phyloP scores from a whole-genome alignment of 2,888 invertebrate genomes.

The Microchrysa polita region DNA sequence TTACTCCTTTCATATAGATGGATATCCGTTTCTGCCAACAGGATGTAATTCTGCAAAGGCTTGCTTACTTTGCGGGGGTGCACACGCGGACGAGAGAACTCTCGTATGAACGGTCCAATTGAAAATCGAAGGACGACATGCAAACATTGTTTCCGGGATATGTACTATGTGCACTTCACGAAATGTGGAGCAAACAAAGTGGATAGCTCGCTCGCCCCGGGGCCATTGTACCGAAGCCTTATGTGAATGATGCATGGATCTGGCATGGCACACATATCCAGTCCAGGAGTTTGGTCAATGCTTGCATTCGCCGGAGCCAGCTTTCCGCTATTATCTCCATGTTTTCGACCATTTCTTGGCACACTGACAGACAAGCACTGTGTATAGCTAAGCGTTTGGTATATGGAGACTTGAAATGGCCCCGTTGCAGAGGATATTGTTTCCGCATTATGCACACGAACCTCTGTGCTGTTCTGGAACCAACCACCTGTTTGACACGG shows the following conservation, averaged over 20 bases:
- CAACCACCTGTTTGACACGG: conserved; percentile 30
- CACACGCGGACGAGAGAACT: too few species aligned
- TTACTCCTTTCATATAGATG: conserved; percentile 6
- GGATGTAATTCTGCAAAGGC: conserved; percentile 27
- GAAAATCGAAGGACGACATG: conserved; percentile 25
- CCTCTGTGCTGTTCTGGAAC: not conserved
- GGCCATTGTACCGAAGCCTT: conserved; percentile 1
- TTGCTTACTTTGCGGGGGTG: conserved; percentile 4
- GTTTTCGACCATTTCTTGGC: too few species aligned
- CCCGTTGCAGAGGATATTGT: conserved; percentile 16
- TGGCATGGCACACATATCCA: too few species aligned
- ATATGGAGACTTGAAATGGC: not conserved
- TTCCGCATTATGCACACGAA: conserved; percentile 12
- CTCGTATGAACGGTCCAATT: not conserved
- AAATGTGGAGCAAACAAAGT: conserved; percentile 22
- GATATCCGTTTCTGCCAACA: conserved; percentile 10
- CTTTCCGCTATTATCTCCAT: not conserved
- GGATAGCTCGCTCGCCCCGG: not conserved
- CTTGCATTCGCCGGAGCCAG: not conserved
- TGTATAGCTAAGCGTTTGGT: not conserved
- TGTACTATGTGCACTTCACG: not conserved
- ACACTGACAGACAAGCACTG: too few species aligned
- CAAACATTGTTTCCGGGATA: conserved; percentile 29
- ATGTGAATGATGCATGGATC: not conserved
- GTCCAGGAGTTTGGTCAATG: too few species aligned